Evolutionary conservation across 2,888 invertebrate genomes (phyloP).

Genomic region (Drosophila paranaensis): DNA sequence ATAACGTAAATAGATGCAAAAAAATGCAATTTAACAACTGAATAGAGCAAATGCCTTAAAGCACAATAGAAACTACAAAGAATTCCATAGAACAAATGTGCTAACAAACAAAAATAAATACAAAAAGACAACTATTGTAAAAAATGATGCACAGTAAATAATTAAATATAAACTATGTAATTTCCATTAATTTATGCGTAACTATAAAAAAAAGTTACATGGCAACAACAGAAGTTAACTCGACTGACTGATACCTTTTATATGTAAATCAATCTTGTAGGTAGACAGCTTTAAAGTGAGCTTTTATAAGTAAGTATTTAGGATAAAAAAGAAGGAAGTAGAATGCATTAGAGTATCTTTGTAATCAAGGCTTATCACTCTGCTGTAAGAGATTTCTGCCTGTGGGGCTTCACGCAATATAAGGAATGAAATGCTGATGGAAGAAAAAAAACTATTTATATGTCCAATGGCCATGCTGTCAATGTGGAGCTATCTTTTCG

Average conservation of each 20-base stretch:
- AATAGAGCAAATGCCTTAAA: background rate
- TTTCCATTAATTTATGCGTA: slow-evolving; percentile 59
- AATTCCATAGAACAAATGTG: background rate
- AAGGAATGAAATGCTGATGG: too few species aligned
- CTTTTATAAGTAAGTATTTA: too few species aligned
- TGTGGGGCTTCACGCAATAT: too few species aligned
- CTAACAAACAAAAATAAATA: slow-evolving; percentile 13
- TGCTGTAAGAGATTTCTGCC: too few species aligned
- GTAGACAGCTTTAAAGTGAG: background rate
- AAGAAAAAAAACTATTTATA: too few species aligned
- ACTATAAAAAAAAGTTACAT: slow-evolving; percentile 17
- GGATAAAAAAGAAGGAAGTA: too few species aligned
- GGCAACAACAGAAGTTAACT: too few species aligned
- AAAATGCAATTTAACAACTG: background rate
- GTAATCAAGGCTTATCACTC: too few species aligned
- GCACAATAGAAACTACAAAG: background rate
- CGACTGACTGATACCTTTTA: background rate
- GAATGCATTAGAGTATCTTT: too few species aligned
- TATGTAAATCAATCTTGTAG: too few species aligned
- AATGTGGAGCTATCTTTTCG: too few species aligned
- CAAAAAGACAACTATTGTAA: slow-evolving; percentile 11
- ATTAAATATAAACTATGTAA: slow-evolving; percentile 51
- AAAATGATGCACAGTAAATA: slow-evolving; percentile 43
- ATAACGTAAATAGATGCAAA: background rate
- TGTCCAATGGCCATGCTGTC: too few species aligned